Evolutionary conservation across 2,888 invertebrate species (phyloP).

Genomic region (Volucella inflata): DNA sequence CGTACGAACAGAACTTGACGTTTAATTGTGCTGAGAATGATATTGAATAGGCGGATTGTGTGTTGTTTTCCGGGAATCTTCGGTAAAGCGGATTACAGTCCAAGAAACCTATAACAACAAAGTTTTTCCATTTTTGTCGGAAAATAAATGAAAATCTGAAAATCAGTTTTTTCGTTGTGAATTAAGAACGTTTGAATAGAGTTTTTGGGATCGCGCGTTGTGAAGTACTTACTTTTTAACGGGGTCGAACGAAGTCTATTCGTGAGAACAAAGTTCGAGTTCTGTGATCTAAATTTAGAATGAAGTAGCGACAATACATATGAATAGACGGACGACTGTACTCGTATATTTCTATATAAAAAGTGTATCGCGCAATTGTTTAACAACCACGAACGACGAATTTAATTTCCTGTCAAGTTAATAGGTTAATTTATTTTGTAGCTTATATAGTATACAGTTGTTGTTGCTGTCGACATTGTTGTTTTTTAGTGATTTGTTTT

Average conservation of each 20-base stretch:
- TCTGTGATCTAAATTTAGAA: constrained; percentile 63
- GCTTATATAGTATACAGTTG: not conserved
- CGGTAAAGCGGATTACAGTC: constrained; percentile 45
- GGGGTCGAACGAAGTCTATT: no score
- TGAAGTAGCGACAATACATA: constrained; percentile 17
- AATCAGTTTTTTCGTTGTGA: constrained; percentile 8
- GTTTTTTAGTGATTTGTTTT: not conserved
- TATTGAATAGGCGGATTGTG: constrained; percentile 24
- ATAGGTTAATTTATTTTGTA: constrained; percentile 60
- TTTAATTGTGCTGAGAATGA: constrained; percentile 24
- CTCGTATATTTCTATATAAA: not conserved
- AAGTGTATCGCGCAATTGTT: constrained; percentile 64
- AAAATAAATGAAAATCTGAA: constrained; percentile 11
- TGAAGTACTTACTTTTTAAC: no score
- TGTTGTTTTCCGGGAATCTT: constrained; percentile 34
- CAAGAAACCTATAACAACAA: constrained; percentile 9
- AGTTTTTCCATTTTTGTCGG: constrained; percentile 13
- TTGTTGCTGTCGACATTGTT: constrained; percentile 34
- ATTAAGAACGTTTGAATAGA: constrained; percentile 22
- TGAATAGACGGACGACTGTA: no score
- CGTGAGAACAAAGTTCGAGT: constrained; percentile 33
- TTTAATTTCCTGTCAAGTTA: constrained; percentile 73
- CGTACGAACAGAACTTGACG: constrained; percentile 8
- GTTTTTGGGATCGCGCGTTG: no score
- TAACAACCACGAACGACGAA: constrained; percentile 60